Evolutionary conservation across 2,113 vertebrate genomes (phyloP), one percentile per base, ranked within the genome.

Genomic region (Turnix velox): DNA sequence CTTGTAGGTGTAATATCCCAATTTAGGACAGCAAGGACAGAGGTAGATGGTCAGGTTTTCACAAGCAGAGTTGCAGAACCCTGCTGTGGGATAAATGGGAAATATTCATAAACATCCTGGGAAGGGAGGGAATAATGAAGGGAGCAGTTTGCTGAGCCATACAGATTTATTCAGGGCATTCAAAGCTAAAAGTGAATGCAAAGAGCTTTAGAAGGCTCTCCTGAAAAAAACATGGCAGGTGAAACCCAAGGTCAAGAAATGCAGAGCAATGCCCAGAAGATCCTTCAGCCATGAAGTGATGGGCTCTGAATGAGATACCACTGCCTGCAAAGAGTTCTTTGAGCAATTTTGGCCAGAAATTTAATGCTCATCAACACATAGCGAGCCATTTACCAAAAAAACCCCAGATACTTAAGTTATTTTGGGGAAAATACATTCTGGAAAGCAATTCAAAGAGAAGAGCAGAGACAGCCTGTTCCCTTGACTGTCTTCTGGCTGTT

Each of bases 291-390:
- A 22, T 0, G 0, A 4, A 30, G 43, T 2, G 27, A 87, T 51
- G 81, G 77, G 62, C 42, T 87, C 57, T 40, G 39, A 84, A 87
- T 12, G 73, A 91, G 87, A 42, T 17, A 28, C 2, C 52, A 69
- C 86, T 1, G 4, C 84, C 80, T 48, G 66, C 52, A 65, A 43
- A 65, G 87, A 72, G 90, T 62, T 91, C 81, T 85, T 87, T 66
- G 40, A 91, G 66, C 87, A 57, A 33, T 45, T 86, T 58, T 92
- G 95, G 95, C 82, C 71, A 61, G 49, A 81, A 39, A 69, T 91
- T 46, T 89, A 77, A 57, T 45, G 92, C 75, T 95, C 93, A 79
- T 87, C 93, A 89, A 84, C 93, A 92, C 95, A 95, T 91, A 94
- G 72, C 91, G 94, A 91, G 82, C 5, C 3, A 87, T 79, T 78